Percentiles rank a stretch among this genome's conserved stretches.
Conservation (phyloP, 2,888 invertebrate genomes). For the Salticus scenicus region DNA sequence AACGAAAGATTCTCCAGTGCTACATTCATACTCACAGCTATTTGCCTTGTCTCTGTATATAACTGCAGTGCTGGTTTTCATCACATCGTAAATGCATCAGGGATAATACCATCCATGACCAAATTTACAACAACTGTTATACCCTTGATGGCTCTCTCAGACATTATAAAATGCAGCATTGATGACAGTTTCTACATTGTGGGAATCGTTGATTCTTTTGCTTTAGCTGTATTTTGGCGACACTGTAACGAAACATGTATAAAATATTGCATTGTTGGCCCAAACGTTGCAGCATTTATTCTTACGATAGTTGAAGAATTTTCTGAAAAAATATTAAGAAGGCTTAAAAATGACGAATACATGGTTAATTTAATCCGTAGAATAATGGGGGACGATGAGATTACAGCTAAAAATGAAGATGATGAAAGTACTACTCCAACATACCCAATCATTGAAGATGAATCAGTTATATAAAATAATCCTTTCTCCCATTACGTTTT, state of each 20-base stretch:
- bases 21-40: neutral
- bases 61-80: constrained; percentile 31
- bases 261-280: constrained; percentile 47
- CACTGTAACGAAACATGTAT: constrained; percentile 25
- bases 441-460: too few species aligned
- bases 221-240: constrained; percentile 27
- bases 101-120: constrained; percentile 20
- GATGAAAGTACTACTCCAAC: too few species aligned
- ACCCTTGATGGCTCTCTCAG: constrained; percentile 30
- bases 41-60: constrained; percentile 11
- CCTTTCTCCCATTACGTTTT: too few species aligned
- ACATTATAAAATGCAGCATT: neutral
- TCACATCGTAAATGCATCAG: neutral
- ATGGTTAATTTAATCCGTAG: too few species aligned
- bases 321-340: too few species aligned
- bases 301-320: constrained; percentile 27
- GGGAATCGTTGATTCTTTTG: neutral
- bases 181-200: neutral
- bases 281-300: constrained; percentile 19
- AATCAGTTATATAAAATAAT: too few species aligned
- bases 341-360: too few species aligned
- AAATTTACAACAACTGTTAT: constrained; percentile 29
- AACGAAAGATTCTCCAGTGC: neutral
- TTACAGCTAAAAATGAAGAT: too few species aligned
- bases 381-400: too few species aligned